Evolutionary conservation across 1,140 invertebrate genomes (phyloP).

Genomic region (Eciton burchellii): DNA sequence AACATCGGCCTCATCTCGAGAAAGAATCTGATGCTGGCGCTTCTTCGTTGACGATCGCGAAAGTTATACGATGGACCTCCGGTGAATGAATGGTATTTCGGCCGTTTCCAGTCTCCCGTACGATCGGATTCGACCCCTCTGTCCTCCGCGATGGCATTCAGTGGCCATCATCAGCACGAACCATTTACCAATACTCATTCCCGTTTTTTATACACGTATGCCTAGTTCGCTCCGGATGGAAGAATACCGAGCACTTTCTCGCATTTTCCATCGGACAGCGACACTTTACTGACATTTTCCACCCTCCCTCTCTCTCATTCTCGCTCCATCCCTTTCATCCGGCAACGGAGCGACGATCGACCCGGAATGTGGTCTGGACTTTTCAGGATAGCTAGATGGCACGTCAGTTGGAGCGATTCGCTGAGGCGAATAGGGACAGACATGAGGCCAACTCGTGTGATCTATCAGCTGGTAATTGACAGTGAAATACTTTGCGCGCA

Average conservation of each 20-base stretch:
- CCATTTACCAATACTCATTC: constrained; percentile 41
- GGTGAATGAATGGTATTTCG: constrained; percentile 70
- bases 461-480: constrained; percentile 58
- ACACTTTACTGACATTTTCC: constrained; percentile 63
- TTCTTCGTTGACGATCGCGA: constrained; percentile 66
- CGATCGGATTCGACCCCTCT: neutral
- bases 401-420: constrained; percentile 32
- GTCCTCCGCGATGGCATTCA: neutral
- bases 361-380: constrained; percentile 52
- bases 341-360: constrained; percentile 34
- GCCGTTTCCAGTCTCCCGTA: neutral
- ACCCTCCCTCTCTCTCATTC: neutral
- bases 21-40: constrained; percentile 54
- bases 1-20: neutral
- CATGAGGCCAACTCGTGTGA: neutral
- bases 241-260: constrained; percentile 61
- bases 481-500: constrained; percentile 55
- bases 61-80: constrained; percentile 69
- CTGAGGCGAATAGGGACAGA: constrained; percentile 20
- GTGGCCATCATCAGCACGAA: constrained; percentile 32
- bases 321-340: neutral
- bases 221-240: constrained; percentile 43
- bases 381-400: constrained; percentile 34
- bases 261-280: constrained; percentile 52
- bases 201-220: constrained; percentile 27